Base-by-base conservation (phyloP, 2,113 vertebrate genomes). In the Muntiacus muntjak region DNA sequence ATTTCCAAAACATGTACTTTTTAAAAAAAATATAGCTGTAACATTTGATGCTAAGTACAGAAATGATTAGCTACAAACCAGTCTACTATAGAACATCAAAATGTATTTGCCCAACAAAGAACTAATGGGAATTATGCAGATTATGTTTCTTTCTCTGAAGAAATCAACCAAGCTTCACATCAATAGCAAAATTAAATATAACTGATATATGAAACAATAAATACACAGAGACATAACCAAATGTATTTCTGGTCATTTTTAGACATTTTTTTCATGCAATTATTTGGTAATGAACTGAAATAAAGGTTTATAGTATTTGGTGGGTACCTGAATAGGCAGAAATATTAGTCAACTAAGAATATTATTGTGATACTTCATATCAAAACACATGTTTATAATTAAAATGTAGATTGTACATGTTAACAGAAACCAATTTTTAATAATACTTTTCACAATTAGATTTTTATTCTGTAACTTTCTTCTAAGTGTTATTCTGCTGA, bases 121-220 rank as follows among this genome's bases (percentile, higher is more conserved):
- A 98, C 81, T 97, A 98, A 98, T 96, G 98, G 98, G 94, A 98
- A 98, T 98, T 98, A 98, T 98, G 98, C 97, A 98, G 97, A 97
- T 98, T 98, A 82, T 96, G 97, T 99, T 98, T 97, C 89, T 96
- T 98, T 98, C 96, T 97, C 97, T 30, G 86, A 97, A 98, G 98
- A 98, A 99, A 95, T 98, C 97, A 98, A 96, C 96, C 96, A 98
- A 98, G 97, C 98, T 98, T 98, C 97, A 97, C 83, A 30, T 87
- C 97, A 97, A 98, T 40, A 98, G 97, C 95, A 98, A 98, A 98
- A 94, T 90, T 97, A 97, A 98, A 94, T 98, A 97, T 97, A 98
- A 47, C 87, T 98, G 97, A 97, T 97, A 98, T 98, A 97, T 58
- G 83, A 96, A 96, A 97, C 92, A 98, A 91, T 91, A 98, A 88